A percentile compares a stretch with the other conserved stretches of the same genome.
Conservation (phyloP, 1,140 invertebrate genomes). For the Ceratosolen solmsi region DNA sequence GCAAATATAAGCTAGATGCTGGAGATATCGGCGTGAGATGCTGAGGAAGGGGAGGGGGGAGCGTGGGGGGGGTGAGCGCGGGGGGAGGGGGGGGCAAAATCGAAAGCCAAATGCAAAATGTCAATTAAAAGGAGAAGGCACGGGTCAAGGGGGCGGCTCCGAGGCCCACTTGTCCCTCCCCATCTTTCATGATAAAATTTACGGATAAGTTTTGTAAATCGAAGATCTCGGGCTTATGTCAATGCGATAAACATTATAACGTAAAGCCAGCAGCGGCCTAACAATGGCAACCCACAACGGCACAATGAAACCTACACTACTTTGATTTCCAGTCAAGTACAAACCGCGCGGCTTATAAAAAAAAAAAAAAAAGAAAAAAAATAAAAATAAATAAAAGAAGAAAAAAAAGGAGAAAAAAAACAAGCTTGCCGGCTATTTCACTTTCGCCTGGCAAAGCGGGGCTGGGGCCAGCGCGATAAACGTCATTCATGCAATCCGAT, state of each 20-base stretch:
- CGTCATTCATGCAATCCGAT: constrained; percentile 52
- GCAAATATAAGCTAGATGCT: no score
- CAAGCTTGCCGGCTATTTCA: constrained; percentile 30
- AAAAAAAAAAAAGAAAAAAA: constrained; percentile 15
- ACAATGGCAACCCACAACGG: constrained; percentile 36
- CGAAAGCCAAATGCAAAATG: no score
- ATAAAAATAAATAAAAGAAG: constrained; percentile 19
- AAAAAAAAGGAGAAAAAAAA: constrained; percentile 27
- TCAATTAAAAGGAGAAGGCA: no score
- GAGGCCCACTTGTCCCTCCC: no score
- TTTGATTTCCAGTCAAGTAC: constrained; percentile 52
- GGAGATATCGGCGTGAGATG: not conserved
- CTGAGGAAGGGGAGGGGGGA: no score
- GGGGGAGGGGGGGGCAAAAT: no score
- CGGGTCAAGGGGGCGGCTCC: no score
- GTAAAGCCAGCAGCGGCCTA: constrained; percentile 33
- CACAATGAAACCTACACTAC: constrained; percentile 45
- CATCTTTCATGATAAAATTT: not conserved
- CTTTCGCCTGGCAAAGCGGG: constrained; percentile 32
- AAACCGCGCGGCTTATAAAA: constrained; percentile 26
- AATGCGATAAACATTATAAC: constrained; percentile 33
- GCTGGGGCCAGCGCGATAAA: constrained; percentile 34
- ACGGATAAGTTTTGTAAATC: not conserved
- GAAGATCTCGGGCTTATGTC: constrained; percentile 26
- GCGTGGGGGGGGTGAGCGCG: no score